Evolutionary conservation across 1,140 invertebrate genomes (phyloP).

Genomic region (Eumaeus atala): DNA sequence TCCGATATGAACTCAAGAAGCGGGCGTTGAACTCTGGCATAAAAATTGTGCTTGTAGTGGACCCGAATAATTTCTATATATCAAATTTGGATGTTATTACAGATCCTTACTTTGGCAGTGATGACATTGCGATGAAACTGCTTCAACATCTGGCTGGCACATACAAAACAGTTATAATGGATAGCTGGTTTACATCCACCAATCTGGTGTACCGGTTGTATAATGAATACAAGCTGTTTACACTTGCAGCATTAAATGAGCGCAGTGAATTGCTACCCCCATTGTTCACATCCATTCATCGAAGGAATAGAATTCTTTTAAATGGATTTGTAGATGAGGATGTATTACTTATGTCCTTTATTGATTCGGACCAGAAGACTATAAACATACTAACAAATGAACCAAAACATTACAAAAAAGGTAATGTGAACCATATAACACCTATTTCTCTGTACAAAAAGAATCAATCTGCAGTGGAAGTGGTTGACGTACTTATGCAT

Average conservation of each 20-base stretch:
- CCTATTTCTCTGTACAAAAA: conserved; percentile 56
- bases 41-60: conserved; percentile 61
- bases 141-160: conserved; percentile 56
- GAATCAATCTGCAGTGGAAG: conserved; percentile 59
- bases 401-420: conserved; percentile 46
- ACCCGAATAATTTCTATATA: conserved; percentile 66
- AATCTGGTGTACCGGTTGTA: conserved; percentile 43
- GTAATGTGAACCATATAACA: conserved; percentile 31
- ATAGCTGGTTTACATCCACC: conserved; percentile 54
- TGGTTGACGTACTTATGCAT: conserved; percentile 62
- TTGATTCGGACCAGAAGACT: conserved; percentile 37
- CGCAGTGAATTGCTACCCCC: conserved; percentile 52
- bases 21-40: conserved; percentile 57
- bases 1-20: conserved; percentile 68
- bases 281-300: conserved; percentile 46
- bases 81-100: conserved; percentile 69
- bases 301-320: conserved; percentile 40
- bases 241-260: conserved; percentile 46
- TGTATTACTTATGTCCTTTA: conserved; percentile 43
- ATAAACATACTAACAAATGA: conserved; percentile 49
- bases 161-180: conserved; percentile 52
- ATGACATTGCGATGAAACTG: conserved; percentile 52
- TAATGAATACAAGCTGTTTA: conserved; percentile 48
- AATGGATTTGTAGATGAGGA: conserved; percentile 56
- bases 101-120: conserved; percentile 45